These are phyloP conservation scores for Apotomis betuletana DNA, from an alignment of 2,888 invertebrate genomes.

Conservation along the genomic window DNA sequence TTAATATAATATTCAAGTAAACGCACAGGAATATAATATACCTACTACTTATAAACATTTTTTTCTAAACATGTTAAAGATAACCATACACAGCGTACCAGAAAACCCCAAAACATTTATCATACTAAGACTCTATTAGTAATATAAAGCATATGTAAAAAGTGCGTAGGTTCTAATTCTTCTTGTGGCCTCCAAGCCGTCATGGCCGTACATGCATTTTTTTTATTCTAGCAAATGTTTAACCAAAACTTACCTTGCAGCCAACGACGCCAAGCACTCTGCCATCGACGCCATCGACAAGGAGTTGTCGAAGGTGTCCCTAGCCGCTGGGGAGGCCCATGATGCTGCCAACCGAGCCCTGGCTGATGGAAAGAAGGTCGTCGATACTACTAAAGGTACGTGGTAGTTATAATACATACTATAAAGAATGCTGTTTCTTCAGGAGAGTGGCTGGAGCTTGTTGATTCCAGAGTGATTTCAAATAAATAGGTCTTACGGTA, in stretches of 20 bases:
- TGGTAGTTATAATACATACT: background rate
- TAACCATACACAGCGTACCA: too few relatives aligned
- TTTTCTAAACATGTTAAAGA: too few relatives aligned
- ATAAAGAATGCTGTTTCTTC: background rate
- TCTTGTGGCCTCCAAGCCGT: background rate
- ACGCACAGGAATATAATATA: too few relatives aligned
- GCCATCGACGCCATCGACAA: constrained; percentile 82
- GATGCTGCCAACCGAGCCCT: constrained; percentile 74
- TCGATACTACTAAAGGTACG: constrained; percentile 77
- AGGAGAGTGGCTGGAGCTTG: background rate
- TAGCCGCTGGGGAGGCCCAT: constrained; percentile 77
- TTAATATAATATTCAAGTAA: too few relatives aligned
- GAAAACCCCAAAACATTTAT: too few relatives aligned
- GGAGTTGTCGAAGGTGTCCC: constrained; percentile 76
- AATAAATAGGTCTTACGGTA: too few relatives aligned
- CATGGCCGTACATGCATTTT: background rate
- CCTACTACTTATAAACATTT: too few relatives aligned
- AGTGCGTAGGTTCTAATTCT: too few relatives aligned
- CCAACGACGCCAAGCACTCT: constrained; percentile 72
- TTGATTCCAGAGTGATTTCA: background rate
- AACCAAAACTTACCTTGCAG: constrained; percentile 50
- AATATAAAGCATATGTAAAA: too few relatives aligned
- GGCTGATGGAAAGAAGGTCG: constrained; percentile 78
- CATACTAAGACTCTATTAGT: too few relatives aligned
- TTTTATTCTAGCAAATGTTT: background rate